phyloP scores from a whole-genome alignment of 2,797 vertebrate genomes.

The Galago senegalensis region DNA sequence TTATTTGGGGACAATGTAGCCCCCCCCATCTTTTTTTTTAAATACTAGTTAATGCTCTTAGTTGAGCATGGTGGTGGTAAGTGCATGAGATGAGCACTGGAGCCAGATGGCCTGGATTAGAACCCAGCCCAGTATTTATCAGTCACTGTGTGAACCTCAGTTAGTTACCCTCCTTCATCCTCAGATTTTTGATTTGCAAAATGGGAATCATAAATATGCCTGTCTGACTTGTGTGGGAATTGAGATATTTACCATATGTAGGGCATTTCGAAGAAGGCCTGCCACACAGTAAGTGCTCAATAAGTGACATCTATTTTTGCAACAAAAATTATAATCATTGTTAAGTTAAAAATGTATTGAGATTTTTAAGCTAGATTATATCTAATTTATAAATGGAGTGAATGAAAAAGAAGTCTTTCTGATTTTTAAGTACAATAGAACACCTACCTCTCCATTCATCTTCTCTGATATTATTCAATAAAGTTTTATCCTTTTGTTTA shows the following conservation, averaged over 20 bases:
- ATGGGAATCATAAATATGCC: not conserved
- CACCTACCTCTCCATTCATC: not conserved
- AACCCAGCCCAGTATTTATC: not conserved
- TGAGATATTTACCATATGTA: not conserved
- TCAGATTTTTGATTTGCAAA: slow-evolving; percentile 19
- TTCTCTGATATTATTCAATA: not conserved
- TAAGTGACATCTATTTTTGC: not conserved
- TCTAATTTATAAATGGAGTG: not conserved
- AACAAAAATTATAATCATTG: not conserved
- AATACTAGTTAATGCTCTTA: not conserved
- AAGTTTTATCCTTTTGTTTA: not conserved
- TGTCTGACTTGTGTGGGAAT: not conserved
- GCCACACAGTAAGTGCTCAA: not conserved
- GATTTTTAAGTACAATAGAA: not conserved
- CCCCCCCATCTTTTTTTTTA: not conserved
- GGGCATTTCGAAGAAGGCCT: not conserved
- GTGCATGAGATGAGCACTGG: accelerated
- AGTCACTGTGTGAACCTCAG: not conserved
- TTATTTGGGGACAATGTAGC: not conserved
- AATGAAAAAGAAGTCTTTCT: slow-evolving; percentile 4
- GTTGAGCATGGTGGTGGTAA: not conserved
- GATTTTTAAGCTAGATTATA: not conserved
- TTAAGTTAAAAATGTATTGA: not conserved
- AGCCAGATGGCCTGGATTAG: not conserved
- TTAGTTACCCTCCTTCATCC: not conserved